Conservation (phyloP, 2,888 invertebrate genomes). For the Chrysotoxum bicinctum region DNA sequence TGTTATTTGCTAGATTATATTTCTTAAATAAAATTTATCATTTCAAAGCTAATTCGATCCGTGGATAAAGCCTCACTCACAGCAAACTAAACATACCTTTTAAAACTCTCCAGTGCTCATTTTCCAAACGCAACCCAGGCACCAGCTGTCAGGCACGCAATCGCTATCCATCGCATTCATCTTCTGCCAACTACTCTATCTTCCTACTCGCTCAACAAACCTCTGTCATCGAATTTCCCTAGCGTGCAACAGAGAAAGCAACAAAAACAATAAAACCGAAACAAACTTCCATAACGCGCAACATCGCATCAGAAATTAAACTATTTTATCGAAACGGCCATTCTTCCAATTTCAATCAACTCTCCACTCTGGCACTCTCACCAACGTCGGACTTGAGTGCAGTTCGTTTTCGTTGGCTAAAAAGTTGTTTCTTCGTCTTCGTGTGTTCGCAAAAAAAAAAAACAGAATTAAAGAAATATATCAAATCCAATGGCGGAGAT, state of each 20-base stretch:
- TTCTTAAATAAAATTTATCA: too few species aligned
- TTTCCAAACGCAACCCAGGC: constrained; percentile 30
- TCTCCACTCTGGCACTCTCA: constrained; percentile 64
- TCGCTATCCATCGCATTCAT: constrained; percentile 35
- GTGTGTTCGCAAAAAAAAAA: constrained; percentile 34
- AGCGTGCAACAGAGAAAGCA: constrained; percentile 53
- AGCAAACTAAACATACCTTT: constrained; percentile 34
- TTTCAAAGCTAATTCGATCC: too few species aligned
- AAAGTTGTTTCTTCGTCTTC: constrained; percentile 41
- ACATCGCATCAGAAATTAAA: constrained; percentile 32
- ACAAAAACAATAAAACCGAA: constrained; percentile 69
- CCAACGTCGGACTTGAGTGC: constrained; percentile 65
- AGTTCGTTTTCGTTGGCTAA: constrained; percentile 38
- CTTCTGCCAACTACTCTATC: constrained; percentile 51
- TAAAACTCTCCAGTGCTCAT: constrained; percentile 14
- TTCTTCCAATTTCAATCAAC: constrained; percentile 52
- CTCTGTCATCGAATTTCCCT: not conserved
- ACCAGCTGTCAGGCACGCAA: constrained; percentile 38
- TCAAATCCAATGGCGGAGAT: constrained; percentile 62
- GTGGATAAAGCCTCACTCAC: too few species aligned
- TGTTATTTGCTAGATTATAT: too few species aligned
- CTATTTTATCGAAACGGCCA: constrained; percentile 53
- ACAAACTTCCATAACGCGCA: constrained; percentile 30
- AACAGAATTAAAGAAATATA: not conserved
- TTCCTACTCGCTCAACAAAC: constrained; percentile 28